Evolutionary conservation across 2,113 vertebrate species (phyloP).

Genomic region (Callithrix jacchus): DNA sequence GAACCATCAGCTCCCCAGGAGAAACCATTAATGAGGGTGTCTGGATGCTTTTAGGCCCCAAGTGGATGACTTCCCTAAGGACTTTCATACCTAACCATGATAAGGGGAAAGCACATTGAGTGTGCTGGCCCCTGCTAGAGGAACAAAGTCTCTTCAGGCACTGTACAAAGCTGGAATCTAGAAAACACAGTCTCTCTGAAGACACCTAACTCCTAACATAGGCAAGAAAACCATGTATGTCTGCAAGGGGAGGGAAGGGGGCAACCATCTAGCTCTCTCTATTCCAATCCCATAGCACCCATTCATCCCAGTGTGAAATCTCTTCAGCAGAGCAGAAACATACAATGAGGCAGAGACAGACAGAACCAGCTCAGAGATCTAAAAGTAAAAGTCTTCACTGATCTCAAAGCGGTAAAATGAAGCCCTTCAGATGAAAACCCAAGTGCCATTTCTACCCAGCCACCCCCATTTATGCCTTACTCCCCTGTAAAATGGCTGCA

Average conservation of each 20-base stretch:
- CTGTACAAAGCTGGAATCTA: neutral
- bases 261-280: neutral
- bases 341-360: neutral
- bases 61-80: neutral
- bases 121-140: neutral
- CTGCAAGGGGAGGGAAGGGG: neutral
- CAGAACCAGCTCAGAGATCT: neutral
- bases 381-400: neutral
- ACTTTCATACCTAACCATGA: neutral
- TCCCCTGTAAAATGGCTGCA: neutral
- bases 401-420: neutral
- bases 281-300: neutral
- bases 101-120: neutral
- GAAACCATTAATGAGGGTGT: neutral
- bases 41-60: neutral
- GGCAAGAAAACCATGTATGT: too few relatives aligned
- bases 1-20: neutral
- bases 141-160: neutral
- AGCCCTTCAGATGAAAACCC: neutral
- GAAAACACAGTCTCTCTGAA: neutral
- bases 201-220: neutral
- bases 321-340: neutral
- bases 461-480: neutral
- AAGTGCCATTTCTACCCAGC: neutral
- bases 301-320: neutral